Conservation (phyloP, 2,797 vertebrate species). For the Dipus sagitta region DNA sequence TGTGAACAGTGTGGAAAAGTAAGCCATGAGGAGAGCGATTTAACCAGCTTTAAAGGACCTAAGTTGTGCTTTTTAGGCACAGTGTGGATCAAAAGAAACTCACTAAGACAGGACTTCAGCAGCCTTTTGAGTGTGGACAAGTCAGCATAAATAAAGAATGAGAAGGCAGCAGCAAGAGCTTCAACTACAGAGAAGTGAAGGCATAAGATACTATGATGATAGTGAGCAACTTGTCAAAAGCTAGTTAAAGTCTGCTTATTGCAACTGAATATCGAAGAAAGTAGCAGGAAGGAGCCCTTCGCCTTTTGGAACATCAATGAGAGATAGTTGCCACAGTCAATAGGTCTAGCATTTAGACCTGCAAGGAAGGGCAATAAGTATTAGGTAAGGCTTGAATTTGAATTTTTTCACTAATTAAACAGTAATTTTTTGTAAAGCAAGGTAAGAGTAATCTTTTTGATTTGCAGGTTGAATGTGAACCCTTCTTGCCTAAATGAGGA, state of each 20-base stretch:
- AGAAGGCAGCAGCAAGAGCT: constrained; percentile 95
- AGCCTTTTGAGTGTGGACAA: constrained; percentile 96
- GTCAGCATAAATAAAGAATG: constrained; percentile 93
- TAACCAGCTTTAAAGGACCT: constrained; percentile 89
- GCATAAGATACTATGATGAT: constrained; percentile 95
- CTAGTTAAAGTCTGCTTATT: constrained; percentile 94
- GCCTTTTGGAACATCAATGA: constrained; percentile 94
- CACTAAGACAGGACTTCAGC: constrained; percentile 96
- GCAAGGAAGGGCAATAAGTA: constrained; percentile 96
- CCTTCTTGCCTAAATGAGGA: constrained; percentile 93
- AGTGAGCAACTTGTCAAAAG: constrained; percentile 95
- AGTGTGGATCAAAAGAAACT: constrained; percentile 95
- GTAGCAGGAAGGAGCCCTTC: constrained; percentile 93
- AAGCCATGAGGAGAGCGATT: constrained; percentile 87
- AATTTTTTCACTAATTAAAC: constrained; percentile 93
- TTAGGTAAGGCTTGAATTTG: constrained; percentile 94
- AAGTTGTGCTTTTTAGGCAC: constrained; percentile 91
- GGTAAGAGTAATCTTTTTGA: constrained; percentile 99
- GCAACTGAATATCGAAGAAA: constrained; percentile 97
- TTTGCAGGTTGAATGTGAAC: constrained; percentile 98
- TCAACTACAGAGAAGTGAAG: constrained; percentile 94
- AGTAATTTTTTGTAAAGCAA: constrained; percentile 89
- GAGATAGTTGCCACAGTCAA: constrained; percentile 94
- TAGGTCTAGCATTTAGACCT: constrained; percentile 96
- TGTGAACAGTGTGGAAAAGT: constrained; percentile 87